phyloP scores from a whole-genome alignment of 2,888 invertebrate genomes.

The Chalcis sispes region DNA sequence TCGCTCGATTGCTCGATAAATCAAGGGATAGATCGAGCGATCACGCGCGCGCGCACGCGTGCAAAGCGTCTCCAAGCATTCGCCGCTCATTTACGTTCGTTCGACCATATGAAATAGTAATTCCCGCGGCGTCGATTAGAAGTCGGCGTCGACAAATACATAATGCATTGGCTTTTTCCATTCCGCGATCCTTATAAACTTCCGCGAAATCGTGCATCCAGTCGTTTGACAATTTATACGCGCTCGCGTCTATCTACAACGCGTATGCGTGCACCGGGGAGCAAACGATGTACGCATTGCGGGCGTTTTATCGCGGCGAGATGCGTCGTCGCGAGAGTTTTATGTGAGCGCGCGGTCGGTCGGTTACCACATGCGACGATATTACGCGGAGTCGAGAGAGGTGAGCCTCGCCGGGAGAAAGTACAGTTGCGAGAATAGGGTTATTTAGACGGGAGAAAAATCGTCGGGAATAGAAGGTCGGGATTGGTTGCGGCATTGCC shows the following conservation, averaged over 20 bases:
- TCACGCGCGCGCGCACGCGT: neutral
- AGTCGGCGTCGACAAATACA: slow-evolving; percentile 6
- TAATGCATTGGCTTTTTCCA: slow-evolving; percentile 14
- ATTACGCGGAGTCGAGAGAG: too few species aligned
- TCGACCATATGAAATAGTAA: slow-evolving; percentile 3
- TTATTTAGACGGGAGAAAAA: neutral
- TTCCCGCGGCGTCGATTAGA: slow-evolving; percentile 1
- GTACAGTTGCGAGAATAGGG: slow-evolving; percentile 32
- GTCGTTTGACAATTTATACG: neutral
- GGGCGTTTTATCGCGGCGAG: too few species aligned
- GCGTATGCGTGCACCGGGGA: too few species aligned
- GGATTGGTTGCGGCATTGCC: slow-evolving; percentile 15
- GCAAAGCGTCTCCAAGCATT: neutral
- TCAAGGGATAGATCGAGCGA: slow-evolving; percentile 1
- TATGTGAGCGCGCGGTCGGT: too few species aligned
- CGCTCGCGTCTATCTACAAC: neutral
- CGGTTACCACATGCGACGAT: too few species aligned
- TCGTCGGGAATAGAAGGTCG: neutral
- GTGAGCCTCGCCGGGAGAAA: slow-evolving; percentile 21
- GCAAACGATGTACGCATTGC: too few species aligned
- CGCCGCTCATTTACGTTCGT: neutral
- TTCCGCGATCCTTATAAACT: neutral
- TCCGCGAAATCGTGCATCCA: slow-evolving; percentile 28
- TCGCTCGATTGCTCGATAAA: slow-evolving; percentile 30
- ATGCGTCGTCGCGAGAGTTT: too few species aligned